Conservation (phyloP, 2,113 vertebrate species). For the Mastomys natalensis region DNA sequence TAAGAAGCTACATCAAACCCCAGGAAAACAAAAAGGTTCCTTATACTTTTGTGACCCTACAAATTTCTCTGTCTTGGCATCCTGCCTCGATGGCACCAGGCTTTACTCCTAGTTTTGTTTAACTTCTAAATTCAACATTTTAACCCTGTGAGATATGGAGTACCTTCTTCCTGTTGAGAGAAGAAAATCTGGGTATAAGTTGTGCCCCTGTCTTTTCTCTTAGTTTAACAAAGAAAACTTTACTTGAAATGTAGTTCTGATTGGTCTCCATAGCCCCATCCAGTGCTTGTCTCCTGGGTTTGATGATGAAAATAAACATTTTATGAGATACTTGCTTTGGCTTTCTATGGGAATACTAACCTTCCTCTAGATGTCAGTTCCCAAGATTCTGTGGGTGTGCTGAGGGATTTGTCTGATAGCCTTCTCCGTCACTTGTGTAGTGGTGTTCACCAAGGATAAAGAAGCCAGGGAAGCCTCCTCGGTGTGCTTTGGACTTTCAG, state of each 20-base stretch:
- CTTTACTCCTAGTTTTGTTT: not conserved
- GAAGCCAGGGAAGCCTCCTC: not conserved
- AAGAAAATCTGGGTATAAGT: not conserved
- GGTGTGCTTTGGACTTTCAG: not conserved
- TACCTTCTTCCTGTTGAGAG: not conserved
- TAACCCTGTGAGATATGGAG: not conserved
- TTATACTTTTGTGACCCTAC: not conserved
- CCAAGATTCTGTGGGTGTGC: not conserved
- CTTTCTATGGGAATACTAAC: not conserved
- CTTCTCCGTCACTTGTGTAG: not conserved
- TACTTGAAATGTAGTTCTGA: not conserved
- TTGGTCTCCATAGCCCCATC: not conserved
- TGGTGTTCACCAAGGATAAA: not conserved
- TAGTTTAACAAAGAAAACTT: not conserved
- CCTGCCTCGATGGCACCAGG: too few relatives aligned
- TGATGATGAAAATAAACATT: constrained; percentile 1
- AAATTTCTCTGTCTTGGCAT: too few relatives aligned
- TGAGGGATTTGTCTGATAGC: not conserved
- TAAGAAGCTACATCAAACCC: not conserved
- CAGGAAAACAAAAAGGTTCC: not conserved
- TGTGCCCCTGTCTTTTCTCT: not conserved
- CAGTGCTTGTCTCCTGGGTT: not conserved
- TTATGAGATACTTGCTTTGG: not conserved
- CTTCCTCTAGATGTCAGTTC: not conserved
- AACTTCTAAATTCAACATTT: not conserved